phyloP scores from a whole-genome alignment of 2,888 invertebrate genomes.

The Clistopyga incitator region DNA sequence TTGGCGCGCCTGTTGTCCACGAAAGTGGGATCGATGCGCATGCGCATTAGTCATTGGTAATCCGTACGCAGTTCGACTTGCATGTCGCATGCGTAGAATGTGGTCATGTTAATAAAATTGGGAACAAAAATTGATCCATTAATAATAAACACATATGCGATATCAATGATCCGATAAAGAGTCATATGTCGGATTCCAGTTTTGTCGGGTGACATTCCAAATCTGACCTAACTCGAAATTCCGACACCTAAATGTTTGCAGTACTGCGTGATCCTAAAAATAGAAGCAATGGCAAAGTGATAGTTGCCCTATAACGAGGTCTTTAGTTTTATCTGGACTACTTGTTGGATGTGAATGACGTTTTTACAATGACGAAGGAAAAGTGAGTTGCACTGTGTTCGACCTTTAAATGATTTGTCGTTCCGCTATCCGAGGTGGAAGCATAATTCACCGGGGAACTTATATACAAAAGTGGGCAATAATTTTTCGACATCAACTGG shows the following conservation, averaged over 20 bases:
- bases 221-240: neutral
- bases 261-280: too few relatives aligned
- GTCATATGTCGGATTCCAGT: too few relatives aligned
- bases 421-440: neutral
- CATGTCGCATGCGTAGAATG: too few relatives aligned
- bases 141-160: too few relatives aligned
- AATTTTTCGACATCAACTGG: neutral
- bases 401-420: slow-evolving; percentile 2
- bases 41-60: too few relatives aligned
- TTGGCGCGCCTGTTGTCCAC: too few relatives aligned
- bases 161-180: too few relatives aligned
- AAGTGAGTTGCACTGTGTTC: neutral
- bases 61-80: too few relatives aligned
- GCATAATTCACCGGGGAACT: neutral
- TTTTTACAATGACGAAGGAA: neutral
- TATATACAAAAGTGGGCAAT: neutral
- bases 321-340: neutral
- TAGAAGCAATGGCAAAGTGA: neutral
- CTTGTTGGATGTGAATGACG: neutral
- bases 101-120: too few relatives aligned
- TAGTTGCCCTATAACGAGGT: neutral
- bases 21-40: too few relatives aligned
- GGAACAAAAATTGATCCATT: too few relatives aligned
- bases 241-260: neutral
- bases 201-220: too few relatives aligned